A percentile compares a stretch with the other conserved stretches of the same genome.
Conservation (phyloP, 1,140 invertebrate genomes). For the Aricia agestis region DNA sequence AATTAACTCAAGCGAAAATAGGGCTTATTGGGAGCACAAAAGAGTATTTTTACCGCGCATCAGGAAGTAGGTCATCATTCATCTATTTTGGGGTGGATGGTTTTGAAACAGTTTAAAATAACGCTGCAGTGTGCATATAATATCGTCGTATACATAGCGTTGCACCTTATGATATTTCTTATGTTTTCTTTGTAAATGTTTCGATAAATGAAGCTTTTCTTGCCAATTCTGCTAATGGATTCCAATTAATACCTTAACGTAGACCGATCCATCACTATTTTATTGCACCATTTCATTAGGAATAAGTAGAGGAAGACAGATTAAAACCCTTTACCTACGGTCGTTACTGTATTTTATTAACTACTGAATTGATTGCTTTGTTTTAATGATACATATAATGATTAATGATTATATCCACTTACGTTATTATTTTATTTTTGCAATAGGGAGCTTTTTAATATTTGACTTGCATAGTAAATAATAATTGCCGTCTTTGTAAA, state of each 20-base stretch:
- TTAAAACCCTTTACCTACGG: neutral
- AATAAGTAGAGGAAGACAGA: neutral
- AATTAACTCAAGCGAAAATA: slow-evolving; percentile 21
- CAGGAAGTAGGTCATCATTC: slow-evolving; percentile 60
- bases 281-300: neutral
- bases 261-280: neutral
- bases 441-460: no score
- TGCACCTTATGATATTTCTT: slow-evolving; percentile 16
- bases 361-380: neutral
- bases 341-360: neutral
- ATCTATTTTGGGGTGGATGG: slow-evolving; percentile 55
- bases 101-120: slow-evolving; percentile 61
- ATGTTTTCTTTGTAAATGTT: neutral
- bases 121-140: slow-evolving; percentile 58
- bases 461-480: no score
- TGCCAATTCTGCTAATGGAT: neutral
- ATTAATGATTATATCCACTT: no score
- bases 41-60: slow-evolving; percentile 35
- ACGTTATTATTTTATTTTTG: no score
- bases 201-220: neutral
- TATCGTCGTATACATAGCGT: slow-evolving; percentile 26
- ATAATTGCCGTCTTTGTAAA: no score
- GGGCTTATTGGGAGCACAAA: slow-evolving; percentile 24
- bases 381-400: no score
- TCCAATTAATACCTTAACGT: neutral